A percentile compares a stretch with the other conserved stretches of the same genome.
Conservation (phyloP, 23 tunicate species). For the Diplosoma virens region DNA sequence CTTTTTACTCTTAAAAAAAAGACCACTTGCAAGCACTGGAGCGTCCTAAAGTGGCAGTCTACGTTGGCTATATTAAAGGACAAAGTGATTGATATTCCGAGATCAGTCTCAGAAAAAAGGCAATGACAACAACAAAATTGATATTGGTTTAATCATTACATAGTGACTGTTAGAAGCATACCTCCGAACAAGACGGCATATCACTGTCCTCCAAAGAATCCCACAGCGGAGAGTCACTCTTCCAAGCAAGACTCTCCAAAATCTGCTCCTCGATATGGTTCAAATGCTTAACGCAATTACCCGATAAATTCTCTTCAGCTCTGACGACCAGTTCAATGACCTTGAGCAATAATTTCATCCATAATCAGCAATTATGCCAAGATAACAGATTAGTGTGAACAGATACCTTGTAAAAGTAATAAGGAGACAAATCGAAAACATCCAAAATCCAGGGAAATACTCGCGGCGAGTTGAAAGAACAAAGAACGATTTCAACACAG, state of each 20-base stretch:
- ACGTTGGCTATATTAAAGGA: too few species aligned
- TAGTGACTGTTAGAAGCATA: not conserved
- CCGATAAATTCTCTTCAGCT: conserved; percentile 77
- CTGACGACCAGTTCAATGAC: conserved; percentile 90
- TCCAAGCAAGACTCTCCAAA: conserved; percentile 89
- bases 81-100: too few species aligned
- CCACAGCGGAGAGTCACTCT: conserved; percentile 85
- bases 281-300: conserved; percentile 79
- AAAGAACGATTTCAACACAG: conserved; percentile 77
- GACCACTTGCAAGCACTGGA: too few species aligned
- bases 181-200: conserved; percentile 74
- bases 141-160: too few species aligned
- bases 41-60: too few species aligned
- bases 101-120: too few species aligned
- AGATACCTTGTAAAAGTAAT: conserved; percentile 87
- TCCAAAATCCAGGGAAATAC: conserved; percentile 82
- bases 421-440: conserved; percentile 56
- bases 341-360: conserved; percentile 24
- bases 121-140: too few species aligned
- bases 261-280: conserved; percentile 85
- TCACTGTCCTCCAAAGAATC: conserved; percentile 40
- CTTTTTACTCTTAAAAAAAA: too few species aligned
- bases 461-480: conserved; percentile 52
- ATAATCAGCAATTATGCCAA: too few species aligned
- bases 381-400: too few species aligned